Base-by-base conservation (phyloP, 2,797 vertebrate species). In the Heterohyrax brucei region DNA sequence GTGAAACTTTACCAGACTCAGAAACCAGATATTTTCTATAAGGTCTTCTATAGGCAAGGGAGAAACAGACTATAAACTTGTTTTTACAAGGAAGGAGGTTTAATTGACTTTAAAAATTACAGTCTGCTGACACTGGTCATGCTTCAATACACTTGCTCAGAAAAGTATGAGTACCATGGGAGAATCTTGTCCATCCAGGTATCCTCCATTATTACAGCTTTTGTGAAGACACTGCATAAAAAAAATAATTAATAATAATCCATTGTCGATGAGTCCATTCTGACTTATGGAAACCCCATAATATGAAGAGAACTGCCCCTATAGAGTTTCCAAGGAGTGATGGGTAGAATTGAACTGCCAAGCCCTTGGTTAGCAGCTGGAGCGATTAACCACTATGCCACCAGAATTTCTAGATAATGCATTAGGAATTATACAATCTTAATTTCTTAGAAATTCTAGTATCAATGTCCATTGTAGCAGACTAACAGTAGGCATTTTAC, bases 11-110 rank as follows among this genome's bases (percentile, higher is more conserved):
- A 64, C 48, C 46, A 72, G 39, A 53, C 7, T 59, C 33, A 89
- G 46, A 87, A 61, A 19, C 18, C 21, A 44, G 68, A 9, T n/a
- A 68, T 64, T 68, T 93, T 19, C 44, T 48, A 24, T 18, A 14
- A 50, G 7, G 1, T 33, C 30, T 90, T 93, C 48, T 39, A 73
- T 1, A 81, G 59, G 22, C 5, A 93, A 64, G 30, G 44, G 46
- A 94, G 46, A 90, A 81, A 82, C 21, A 91, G 59, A 82, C 48
- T 26, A 39, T 28, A 59, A 92, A 87, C 28, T 84, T 85, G 75
- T 19, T 92, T 90, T 93, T 94, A 77, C 62, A 64, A 91, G 91
- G 24, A 84, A 21, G 12, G 80, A 88, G 3, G 19, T 68, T 95
- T 30, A 82, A 68, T 10, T 73, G 62, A 7, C 48, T 87, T 18